Conservation (phyloP, 2,888 invertebrate genomes). For the Morpho achilles region DNA sequence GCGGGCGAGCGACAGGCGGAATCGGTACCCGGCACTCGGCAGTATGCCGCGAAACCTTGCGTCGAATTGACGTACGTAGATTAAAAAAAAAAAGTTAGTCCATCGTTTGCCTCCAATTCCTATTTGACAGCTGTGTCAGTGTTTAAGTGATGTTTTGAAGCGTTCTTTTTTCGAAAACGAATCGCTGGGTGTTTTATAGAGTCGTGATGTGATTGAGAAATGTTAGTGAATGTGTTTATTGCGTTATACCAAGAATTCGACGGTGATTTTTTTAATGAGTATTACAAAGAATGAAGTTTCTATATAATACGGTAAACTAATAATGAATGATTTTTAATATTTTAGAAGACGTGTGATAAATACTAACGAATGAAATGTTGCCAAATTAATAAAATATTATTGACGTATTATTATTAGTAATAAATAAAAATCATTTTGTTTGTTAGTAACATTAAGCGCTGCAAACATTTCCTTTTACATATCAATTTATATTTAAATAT, state of each 20-base stretch:
- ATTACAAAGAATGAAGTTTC: too few relatives aligned
- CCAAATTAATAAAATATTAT: too few relatives aligned
- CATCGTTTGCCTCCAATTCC: constrained; percentile 35
- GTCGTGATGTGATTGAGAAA: constrained; percentile 24
- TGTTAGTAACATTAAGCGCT: too few relatives aligned
- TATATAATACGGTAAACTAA: too few relatives aligned
- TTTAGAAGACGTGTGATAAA: too few relatives aligned
- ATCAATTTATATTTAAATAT: too few relatives aligned
- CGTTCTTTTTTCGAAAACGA: constrained; percentile 24
- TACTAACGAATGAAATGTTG: too few relatives aligned
- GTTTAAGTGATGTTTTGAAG: constrained; percentile 22
- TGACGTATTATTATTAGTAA: too few relatives aligned
- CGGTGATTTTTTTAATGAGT: neutral
- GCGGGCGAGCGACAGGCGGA: constrained; percentile 15
- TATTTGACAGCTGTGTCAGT: constrained; percentile 29
- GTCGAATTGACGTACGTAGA: constrained; percentile 31
- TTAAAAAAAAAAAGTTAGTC: constrained; percentile 30
- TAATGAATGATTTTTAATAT: too few relatives aligned
- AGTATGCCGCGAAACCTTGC: constrained; percentile 41
- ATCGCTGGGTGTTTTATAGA: constrained; percentile 20
- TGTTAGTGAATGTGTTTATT: constrained; percentile 25
- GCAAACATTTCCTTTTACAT: too few relatives aligned
- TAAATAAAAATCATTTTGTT: too few relatives aligned
- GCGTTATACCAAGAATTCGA: constrained; percentile 14
- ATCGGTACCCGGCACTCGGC: constrained; percentile 29